Evolutionary conservation across 1,140 invertebrate genomes (phyloP).

Genomic region (Eupeodes corollae): DNA sequence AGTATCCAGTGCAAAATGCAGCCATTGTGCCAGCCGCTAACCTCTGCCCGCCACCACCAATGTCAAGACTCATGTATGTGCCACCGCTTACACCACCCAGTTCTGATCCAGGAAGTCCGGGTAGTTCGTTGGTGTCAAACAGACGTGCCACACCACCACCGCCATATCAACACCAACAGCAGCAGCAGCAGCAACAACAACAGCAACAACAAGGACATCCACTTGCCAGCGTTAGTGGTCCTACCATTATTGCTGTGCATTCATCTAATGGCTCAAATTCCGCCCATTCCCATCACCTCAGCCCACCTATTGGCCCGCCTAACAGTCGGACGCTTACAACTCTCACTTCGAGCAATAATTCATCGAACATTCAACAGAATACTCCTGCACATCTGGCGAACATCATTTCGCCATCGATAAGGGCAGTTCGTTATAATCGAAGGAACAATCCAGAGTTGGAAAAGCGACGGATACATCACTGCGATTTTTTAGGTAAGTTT

Average conservation of each 20-base stretch:
- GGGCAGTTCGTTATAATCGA: constrained; percentile 61
- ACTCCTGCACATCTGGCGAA: constrained; percentile 28
- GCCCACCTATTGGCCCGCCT: constrained; percentile 15
- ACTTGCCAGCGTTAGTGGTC: constrained; percentile 8
- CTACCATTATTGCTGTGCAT: background rate
- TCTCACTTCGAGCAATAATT: constrained; percentile 14
- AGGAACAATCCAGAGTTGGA: constrained; percentile 93
- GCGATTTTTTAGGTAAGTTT: constrained; percentile 80
- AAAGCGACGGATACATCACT: constrained; percentile 87
- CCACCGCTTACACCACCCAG: constrained; percentile 70
- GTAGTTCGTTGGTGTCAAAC: constrained; percentile 39
- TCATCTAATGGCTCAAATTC: background rate
- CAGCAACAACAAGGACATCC: constrained; percentile 18
- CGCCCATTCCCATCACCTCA: constrained; percentile 9
- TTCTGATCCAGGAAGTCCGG: constrained; percentile 69
- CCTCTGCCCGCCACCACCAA: constrained; percentile 7
- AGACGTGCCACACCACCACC: constrained; percentile 35
- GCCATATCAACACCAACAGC: constrained; percentile 36
- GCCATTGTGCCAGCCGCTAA: background rate
- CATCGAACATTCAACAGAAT: constrained; percentile 16
- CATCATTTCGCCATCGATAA: constrained; percentile 33
- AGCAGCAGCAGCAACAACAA: constrained; percentile 14
- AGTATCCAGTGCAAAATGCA: background rate
- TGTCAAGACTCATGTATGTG: constrained; percentile 52
- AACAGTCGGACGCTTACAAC: constrained; percentile 18